These are phyloP conservation scores for Helicoverpa armigera DNA, from an alignment of 1,140 invertebrate genomes.

Conservation along the genomic window DNA sequence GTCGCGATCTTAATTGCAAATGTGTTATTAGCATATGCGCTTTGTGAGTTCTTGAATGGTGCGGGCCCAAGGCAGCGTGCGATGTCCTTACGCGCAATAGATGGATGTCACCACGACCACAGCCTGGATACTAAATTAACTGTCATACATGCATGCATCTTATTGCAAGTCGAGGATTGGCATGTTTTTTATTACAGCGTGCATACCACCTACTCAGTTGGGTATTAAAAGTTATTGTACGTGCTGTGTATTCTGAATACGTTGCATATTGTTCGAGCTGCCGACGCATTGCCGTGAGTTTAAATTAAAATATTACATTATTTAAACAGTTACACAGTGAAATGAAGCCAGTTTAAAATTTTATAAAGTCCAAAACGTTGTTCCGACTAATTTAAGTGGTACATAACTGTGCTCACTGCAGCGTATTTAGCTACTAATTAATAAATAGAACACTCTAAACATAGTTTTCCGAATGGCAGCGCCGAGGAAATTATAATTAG, in stretches of 20 bases:
- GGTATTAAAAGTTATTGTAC: slow-evolving; percentile 26
- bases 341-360: slow-evolving; percentile 43
- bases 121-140: slow-evolving; percentile 50
- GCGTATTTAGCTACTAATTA: slow-evolving; percentile 66
- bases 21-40: slow-evolving; percentile 80
- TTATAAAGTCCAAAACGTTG: slow-evolving; percentile 44
- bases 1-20: slow-evolving; percentile 83
- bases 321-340: slow-evolving; percentile 38
- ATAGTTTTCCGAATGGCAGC: slow-evolving; percentile 67
- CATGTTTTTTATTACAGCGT: slow-evolving; percentile 23
- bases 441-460: slow-evolving; percentile 68
- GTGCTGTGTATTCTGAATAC: slow-evolving; percentile 6
- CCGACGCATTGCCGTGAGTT: slow-evolving; percentile 3
- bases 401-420: slow-evolving; percentile 59
- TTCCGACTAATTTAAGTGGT: slow-evolving; percentile 50
- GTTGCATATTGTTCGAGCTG: background rate
- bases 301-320: slow-evolving; percentile 24
- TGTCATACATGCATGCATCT: slow-evolving; percentile 19
- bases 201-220: slow-evolving; percentile 20
- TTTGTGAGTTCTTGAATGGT: slow-evolving; percentile 75
- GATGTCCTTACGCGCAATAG: slow-evolving; percentile 65
- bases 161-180: too few species aligned
- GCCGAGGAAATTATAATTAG: slow-evolving; percentile 69
- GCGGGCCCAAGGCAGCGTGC: slow-evolving; percentile 71
- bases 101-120: slow-evolving; percentile 54